Conservation (phyloP, 2,113 vertebrate genomes). For the Grammomys surdaster region DNA sequence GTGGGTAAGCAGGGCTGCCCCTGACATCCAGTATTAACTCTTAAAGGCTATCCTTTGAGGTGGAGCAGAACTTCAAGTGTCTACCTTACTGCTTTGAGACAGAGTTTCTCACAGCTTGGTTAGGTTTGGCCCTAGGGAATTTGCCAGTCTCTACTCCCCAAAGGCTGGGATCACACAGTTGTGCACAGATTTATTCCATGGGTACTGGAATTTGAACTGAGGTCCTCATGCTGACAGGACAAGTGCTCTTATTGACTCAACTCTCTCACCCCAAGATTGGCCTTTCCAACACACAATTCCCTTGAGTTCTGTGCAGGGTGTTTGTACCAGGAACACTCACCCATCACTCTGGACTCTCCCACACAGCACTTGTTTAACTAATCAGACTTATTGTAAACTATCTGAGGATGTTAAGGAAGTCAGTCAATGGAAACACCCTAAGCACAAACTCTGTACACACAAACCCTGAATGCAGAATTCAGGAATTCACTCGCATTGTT, state of each 20-base stretch:
- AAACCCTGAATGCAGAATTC: not conserved
- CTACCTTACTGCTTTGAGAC: not conserved
- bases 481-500: not conserved
- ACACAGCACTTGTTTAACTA: not conserved
- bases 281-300: not conserved
- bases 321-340: not conserved
- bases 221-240: no score
- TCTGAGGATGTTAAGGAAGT: not conserved
- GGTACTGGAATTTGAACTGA: not conserved
- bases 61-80: not conserved
- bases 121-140: not conserved
- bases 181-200: no score
- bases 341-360: not conserved
- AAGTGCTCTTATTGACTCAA: not conserved
- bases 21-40: not conserved
- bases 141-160: not conserved
- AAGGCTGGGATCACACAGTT: not conserved
- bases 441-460: not conserved
- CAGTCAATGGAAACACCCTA: not conserved
- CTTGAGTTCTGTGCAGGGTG: not conserved
- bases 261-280: not conserved
- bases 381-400: not conserved
- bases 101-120: not conserved
- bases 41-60: not conserved
- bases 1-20: no score